These are phyloP conservation scores for Campoplex nolae DNA, from an alignment of 2,888 invertebrate genomes.

Conservation along the genomic window DNA sequence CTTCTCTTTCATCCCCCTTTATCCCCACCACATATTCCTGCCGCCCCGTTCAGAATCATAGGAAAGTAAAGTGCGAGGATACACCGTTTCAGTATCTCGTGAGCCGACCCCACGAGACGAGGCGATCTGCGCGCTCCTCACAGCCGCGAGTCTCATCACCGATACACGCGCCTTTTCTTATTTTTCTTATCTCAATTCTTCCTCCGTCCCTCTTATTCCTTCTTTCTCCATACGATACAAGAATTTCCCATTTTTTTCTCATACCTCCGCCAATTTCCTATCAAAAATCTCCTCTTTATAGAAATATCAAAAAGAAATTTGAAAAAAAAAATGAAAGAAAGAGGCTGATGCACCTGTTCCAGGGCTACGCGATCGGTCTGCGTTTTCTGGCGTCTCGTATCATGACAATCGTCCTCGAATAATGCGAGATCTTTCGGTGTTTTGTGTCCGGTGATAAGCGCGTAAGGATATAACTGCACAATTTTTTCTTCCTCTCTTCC, in stretches of 20 bases:
- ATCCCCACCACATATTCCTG: background rate
- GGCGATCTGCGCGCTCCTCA: slow-evolving; percentile 41
- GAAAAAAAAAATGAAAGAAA: background rate
- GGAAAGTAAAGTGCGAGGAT: slow-evolving; percentile 61
- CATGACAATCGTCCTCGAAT: background rate
- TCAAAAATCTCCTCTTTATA: too few relatives aligned
- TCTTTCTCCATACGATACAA: too few relatives aligned
- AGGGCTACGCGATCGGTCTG: background rate
- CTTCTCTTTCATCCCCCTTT: background rate
- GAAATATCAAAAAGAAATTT: too few relatives aligned
- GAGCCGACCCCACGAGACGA: slow-evolving; percentile 76
- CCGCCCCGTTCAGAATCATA: slow-evolving; percentile 43
- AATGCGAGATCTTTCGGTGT: background rate
- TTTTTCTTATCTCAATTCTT: background rate
- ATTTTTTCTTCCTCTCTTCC: background rate
- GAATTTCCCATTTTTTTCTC: background rate
- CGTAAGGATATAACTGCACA: slow-evolving; percentile 6
- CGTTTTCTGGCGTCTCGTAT: background rate
- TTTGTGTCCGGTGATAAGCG: background rate
- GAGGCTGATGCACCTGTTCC: background rate
- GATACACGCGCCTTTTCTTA: slow-evolving; percentile 26
- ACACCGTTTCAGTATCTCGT: slow-evolving; percentile 76
- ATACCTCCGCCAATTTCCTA: background rate
- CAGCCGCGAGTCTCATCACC: slow-evolving; percentile 44
- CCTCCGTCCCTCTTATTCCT: background rate